phyloP scores from a whole-genome alignment of 2,888 invertebrate species.

The Pteria penguin region DNA sequence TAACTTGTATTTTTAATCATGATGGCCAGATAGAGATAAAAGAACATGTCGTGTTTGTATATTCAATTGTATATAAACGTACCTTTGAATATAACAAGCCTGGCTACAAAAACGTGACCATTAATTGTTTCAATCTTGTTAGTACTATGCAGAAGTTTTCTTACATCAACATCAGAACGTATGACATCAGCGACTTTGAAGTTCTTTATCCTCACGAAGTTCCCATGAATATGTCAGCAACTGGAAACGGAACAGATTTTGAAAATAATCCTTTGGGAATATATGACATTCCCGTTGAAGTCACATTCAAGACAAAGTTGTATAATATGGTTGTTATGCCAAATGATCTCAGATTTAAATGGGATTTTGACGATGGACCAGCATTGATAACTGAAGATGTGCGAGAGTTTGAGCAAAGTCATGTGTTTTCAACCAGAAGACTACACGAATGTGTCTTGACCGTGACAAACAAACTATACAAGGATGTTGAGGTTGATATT shows the following conservation, averaged over 20 bases:
- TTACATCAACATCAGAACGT: conserved; percentile 11
- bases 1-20: conserved; percentile 25
- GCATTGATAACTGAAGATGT: neutral
- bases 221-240: conserved; percentile 19
- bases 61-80: neutral
- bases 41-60: neutral
- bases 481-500: neutral
- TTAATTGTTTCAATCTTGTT: conserved; percentile 24
- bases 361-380: conserved; percentile 28
- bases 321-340: conserved; percentile 20
- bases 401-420: neutral
- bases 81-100: neutral
- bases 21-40: neutral
- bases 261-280: conserved; percentile 17
- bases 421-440: conserved; percentile 3
- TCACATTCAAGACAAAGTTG: conserved; percentile 1
- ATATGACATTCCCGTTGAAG: conserved; percentile 1
- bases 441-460: neutral
- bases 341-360: conserved; percentile 17
- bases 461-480: neutral
- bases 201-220: conserved; percentile 6
- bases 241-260: neutral
- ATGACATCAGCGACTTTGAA: conserved; percentile 1
- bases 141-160: neutral
- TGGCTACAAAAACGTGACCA: neutral